Base-by-base conservation (phyloP, 1,140 invertebrate species). In the Caenorhabditis brenneri region DNA sequence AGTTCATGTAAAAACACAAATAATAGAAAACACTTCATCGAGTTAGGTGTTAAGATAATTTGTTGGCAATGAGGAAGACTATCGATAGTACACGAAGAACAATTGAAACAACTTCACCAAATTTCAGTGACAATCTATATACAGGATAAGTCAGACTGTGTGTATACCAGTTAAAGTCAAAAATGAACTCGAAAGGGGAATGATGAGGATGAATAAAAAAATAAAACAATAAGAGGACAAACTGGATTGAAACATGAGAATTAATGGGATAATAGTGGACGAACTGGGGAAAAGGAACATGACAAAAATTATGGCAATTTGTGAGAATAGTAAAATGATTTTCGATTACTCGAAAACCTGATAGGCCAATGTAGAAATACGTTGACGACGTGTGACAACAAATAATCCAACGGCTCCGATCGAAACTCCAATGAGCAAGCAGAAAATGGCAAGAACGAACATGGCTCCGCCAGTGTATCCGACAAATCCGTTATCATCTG, bases 401-500 rank as follows among this genome's bases (percentile, higher is more conserved):
- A 81, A 85, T 3, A 85, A 24, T 39, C 79, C 84, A 15, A 51
- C 84, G 16, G 84, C 80, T 46, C 82, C 84, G 24, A 85, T 74
- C 4, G 60, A 58, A 5, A 74, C 82, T 39, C 86, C 86, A 55
- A 84, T 65, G 4, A 87, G n/a, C 24, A 87, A 48, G 19, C 55
- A 51, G 78, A 87, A 87, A 42, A 87, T 46, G 12, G 58, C 86
- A 19, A 87, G 69, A 48, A 87, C 86, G 49, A 87, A 86, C 84
- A 86, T 87, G 0, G 86, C 31, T 2, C 86, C 86, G n/a, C 86
- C 86, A 12, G 83, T 85, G 49, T 85, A 86, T 29, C 85, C 85
- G 46, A 79, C 19, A 55, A 84, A 84, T 65, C 65, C 46, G 31
- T 22, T 49, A 6, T 33, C 46, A 0, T 46, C 46, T 33, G 78